These are phyloP conservation scores for Cacatua alba DNA, from an alignment of 2,113 vertebrate species.

Conservation along the genomic window DNA sequence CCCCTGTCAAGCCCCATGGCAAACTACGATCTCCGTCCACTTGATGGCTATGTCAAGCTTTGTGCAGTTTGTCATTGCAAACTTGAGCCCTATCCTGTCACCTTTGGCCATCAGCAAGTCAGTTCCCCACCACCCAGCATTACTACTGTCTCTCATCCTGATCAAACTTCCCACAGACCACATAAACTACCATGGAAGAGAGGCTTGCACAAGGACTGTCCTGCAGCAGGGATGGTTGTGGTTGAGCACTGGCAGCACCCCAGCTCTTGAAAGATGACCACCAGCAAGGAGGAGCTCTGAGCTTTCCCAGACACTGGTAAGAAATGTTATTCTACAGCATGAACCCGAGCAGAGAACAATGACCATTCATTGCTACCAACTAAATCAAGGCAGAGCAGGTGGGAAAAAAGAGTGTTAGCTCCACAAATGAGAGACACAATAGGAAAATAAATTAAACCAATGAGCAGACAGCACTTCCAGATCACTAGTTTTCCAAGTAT, in stretches of 20 bases:
- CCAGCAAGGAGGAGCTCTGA: background rate
- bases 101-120: background rate
- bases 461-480: background rate
- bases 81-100: background rate
- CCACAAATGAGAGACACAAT: too few species aligned
- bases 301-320: background rate
- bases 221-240: accelerated
- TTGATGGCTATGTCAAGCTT: background rate
- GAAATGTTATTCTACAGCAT: background rate
- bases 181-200: accelerated
- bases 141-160: too few species aligned
- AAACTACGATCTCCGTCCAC: accelerated
- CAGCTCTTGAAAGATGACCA: background rate
- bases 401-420: background rate
- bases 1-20: background rate
- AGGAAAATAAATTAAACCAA: background rate
- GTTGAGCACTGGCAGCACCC: too few species aligned
- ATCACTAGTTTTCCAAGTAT: background rate
- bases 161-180: background rate
- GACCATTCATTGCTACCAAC: background rate
- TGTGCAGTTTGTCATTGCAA: accelerated
- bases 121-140: accelerated
- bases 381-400: background rate
- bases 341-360: background rate
- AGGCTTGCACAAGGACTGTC: background rate